Conservation (phyloP, 2,797 vertebrate genomes). For the Chelon auratus region DNA sequence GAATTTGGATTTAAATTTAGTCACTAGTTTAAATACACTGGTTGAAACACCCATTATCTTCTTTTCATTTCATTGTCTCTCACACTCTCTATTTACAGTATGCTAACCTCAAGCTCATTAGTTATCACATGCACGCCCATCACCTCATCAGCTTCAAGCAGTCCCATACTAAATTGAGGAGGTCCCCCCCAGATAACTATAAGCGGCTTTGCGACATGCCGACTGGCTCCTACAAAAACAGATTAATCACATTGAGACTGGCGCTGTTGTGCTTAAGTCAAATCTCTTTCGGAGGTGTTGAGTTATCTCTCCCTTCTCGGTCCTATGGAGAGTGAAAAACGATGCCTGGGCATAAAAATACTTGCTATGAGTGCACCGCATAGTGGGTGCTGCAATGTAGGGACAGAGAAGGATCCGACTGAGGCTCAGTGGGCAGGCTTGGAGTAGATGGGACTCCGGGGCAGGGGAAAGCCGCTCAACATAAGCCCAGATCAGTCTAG, state of each 20-base stretch:
- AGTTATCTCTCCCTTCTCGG: conserved; percentile 62
- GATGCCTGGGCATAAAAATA: conserved; percentile 72
- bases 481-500: conserved; percentile 75
- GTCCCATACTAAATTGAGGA: conserved; percentile 40
- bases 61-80: conserved; percentile 5
- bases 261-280: conserved; percentile 53
- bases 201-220: conserved; percentile 54
- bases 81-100: not conserved
- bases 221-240: conserved; percentile 59
- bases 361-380: conserved; percentile 46
- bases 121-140: not conserved
- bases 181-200: conserved; percentile 40
- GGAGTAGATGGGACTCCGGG: conserved; percentile 53
- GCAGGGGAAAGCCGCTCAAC: conserved; percentile 68
- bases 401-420: conserved; percentile 48
- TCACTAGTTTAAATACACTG: conserved; percentile 1
- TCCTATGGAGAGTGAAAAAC: conserved; percentile 61
- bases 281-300: conserved; percentile 68
- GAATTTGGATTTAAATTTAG: conserved; percentile 9
- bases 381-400: conserved; percentile 50
- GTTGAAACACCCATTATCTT: conserved; percentile 9
- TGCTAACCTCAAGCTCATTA: conserved; percentile 12
- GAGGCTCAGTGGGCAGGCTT: conserved; percentile 59
- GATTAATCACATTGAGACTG: conserved; percentile 71
- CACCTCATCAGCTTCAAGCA: conserved; percentile 27